Evolutionary conservation across 2,888 invertebrate genomes (phyloP).

Genomic region (Elegia similella): DNA sequence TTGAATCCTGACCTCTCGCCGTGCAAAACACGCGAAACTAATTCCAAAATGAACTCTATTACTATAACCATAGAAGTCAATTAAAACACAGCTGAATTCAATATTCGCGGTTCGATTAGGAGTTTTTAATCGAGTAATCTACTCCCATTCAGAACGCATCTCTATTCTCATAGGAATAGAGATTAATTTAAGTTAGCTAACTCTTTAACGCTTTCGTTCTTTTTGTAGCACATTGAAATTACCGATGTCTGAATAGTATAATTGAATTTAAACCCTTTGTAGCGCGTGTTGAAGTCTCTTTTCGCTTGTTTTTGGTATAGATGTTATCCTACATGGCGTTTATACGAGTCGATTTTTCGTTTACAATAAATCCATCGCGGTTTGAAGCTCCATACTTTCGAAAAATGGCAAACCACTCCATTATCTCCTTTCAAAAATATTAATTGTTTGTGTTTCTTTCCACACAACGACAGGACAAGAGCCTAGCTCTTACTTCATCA

Average conservation of each 20-base stretch:
- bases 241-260: not conserved
- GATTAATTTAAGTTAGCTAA: not conserved
- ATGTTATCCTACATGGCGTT: not conserved
- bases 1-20: slow-evolving; percentile 1
- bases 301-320: not conserved
- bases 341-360: too few species aligned
- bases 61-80: not conserved
- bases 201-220: not conserved
- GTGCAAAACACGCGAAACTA: not conserved
- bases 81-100: not conserved
- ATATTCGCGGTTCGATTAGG: slow-evolving; percentile 9
- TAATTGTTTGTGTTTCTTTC: too few species aligned
- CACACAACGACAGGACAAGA: too few species aligned
- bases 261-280: not conserved
- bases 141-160: slow-evolving; percentile 9
- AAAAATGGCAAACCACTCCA: too few species aligned
- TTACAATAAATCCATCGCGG: too few species aligned
- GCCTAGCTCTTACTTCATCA: too few species aligned
- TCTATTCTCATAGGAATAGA: not conserved
- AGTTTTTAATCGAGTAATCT: not conserved
- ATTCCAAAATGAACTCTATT: not conserved
- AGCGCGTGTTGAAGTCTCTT: not conserved
- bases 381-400: too few species aligned
- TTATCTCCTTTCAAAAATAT: too few species aligned
- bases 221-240: slow-evolving; percentile 1